phyloP scores from a whole-genome alignment of 1,140 invertebrate genomes.

The Chelonus insularis region DNA sequence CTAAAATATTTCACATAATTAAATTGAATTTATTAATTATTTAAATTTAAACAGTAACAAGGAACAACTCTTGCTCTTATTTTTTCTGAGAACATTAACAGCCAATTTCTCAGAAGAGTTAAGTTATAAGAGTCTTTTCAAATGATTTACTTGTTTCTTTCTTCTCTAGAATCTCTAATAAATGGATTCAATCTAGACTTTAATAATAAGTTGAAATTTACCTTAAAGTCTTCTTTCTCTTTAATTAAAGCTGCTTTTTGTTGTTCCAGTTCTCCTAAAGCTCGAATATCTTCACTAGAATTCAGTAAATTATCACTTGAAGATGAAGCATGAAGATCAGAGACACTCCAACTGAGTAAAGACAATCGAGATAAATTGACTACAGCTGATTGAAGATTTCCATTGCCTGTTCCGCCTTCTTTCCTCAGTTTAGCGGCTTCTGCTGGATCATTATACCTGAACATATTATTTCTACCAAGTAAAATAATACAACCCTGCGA shows the following conservation, averaged over 20 bases:
- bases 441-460: conserved; percentile 89
- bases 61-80: no score
- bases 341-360: conserved; percentile 80
- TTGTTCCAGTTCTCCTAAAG: conserved; percentile 55
- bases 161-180: no score
- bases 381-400: conserved; percentile 64
- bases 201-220: conserved; percentile 44
- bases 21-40: no score
- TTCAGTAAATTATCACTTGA: conserved; percentile 72
- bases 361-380: conserved; percentile 81
- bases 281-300: conserved; percentile 55
- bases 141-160: no score
- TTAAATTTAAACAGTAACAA: no score
- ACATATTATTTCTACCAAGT: conserved; percentile 87
- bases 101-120: no score
- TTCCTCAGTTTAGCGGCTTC: conserved; percentile 84
- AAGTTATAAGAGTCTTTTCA: no score
- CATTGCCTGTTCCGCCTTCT: conserved; percentile 63
- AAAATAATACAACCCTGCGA: conserved; percentile 84
- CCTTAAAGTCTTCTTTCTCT: conserved; percentile 58
- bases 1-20: no score
- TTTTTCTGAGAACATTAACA: no score
- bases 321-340: conserved; percentile 71
- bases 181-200: no score
- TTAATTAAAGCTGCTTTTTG: conserved; percentile 59